A percentile compares a stretch with the other conserved stretches of the same genome.
These are phyloP conservation scores for Ovibos moschatus DNA, from an alignment of 2,113 vertebrate species.

Conservation along the genomic window DNA sequence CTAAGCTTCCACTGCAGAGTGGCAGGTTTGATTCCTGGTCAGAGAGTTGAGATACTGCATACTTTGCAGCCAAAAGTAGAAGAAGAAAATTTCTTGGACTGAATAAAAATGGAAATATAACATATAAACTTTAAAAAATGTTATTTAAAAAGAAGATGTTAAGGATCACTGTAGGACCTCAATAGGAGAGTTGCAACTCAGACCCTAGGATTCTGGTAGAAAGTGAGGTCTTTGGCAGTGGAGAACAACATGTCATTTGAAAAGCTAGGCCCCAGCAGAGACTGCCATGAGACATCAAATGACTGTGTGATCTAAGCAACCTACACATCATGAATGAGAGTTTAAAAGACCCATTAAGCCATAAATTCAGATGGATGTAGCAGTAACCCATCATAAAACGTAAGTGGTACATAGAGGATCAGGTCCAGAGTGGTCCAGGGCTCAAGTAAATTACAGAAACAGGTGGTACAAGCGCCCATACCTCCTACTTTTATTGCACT, in stretches of 20 bases:
- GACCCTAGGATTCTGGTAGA: not conserved
- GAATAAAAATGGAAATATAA: not conserved
- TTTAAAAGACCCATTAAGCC: not conserved
- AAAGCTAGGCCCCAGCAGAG: not conserved
- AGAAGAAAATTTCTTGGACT: not conserved
- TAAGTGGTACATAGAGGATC: not conserved
- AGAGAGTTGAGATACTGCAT: not conserved
- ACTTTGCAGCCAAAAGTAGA: not conserved
- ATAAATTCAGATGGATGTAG: not conserved
- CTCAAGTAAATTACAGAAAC: not conserved
- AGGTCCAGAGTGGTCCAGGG: no score
- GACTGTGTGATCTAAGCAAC: not conserved
- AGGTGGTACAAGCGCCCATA: not conserved
- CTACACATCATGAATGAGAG: not conserved
- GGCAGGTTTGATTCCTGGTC: not conserved
- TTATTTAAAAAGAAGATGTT: not conserved
- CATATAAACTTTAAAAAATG: not conserved
- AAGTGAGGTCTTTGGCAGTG: not conserved
- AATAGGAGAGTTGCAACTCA: not conserved
- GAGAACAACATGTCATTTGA: not conserved
- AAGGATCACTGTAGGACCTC: not conserved
- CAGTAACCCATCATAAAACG: not conserved
- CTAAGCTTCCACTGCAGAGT: not conserved
- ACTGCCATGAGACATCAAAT: not conserved
- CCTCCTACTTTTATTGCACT: no score